Evolutionary conservation across 2,113 vertebrate genomes (phyloP).

Genomic region (Oxygymnocypris stewartii): DNA sequence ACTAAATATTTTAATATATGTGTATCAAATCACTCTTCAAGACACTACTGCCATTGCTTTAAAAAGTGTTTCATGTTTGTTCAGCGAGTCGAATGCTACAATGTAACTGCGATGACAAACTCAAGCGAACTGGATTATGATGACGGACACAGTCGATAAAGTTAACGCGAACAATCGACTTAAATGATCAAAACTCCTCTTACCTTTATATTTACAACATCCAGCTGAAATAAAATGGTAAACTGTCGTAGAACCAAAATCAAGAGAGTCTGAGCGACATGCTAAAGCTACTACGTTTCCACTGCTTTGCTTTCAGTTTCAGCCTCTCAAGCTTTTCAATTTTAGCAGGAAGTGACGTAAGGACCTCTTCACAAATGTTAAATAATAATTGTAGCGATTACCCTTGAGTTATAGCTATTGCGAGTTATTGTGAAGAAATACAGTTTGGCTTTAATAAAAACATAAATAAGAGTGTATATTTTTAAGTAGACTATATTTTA

Average conservation of each 20-base stretch:
- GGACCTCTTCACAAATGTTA: neutral
- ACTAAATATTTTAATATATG: neutral
- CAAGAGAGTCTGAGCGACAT: neutral
- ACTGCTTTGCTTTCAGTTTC: neutral
- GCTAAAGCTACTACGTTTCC: neutral
- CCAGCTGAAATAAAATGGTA: neutral
- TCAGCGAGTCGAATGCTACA: neutral
- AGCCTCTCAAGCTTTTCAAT: neutral
- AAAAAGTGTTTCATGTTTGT: neutral
- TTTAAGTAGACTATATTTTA: neutral
- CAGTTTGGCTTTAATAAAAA: neutral
- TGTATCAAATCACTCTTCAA: neutral
- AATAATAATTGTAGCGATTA: neutral
- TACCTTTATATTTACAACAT: conserved; percentile 11
- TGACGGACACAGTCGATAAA: neutral
- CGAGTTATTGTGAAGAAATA: neutral
- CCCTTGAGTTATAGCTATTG: neutral
- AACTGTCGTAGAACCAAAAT: neutral
- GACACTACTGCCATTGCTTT: neutral
- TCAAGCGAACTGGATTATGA: neutral
- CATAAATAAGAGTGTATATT: neutral
- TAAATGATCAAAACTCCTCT: neutral
- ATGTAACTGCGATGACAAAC: neutral
- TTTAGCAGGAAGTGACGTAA: neutral
- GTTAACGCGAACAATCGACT: neutral